Percentiles rank a stretch among this genome's conserved stretches.
Evolutionary conservation across 2,888 invertebrate genomes (phyloP).

Genomic region (Synergus japonicus): DNA sequence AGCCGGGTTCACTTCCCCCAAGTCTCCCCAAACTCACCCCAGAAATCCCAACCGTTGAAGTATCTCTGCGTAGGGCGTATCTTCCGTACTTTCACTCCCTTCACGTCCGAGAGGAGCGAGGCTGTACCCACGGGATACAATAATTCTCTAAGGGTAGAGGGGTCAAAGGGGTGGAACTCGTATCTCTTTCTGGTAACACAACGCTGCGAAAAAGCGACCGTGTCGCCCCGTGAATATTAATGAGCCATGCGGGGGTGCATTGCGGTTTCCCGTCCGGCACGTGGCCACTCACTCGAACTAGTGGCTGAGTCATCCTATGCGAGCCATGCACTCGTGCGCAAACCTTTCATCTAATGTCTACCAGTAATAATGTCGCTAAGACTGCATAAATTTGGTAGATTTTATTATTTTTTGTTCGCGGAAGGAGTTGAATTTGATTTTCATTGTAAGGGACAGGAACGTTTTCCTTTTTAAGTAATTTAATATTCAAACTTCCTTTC

Average conservation of each 20-base stretch:
- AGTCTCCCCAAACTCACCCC: slow-evolving; percentile 44
- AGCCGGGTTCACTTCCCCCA: slow-evolving; percentile 58
- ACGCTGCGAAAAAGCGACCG: slow-evolving; percentile 72
- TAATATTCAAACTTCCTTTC: not conserved
- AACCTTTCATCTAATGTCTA: slow-evolving; percentile 2
- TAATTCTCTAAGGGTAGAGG: slow-evolving; percentile 31
- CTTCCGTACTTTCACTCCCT: slow-evolving; percentile 45
- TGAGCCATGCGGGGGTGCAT: slow-evolving; percentile 62
- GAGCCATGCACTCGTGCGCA: slow-evolving; percentile 55
- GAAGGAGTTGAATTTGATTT: too few relatives aligned
- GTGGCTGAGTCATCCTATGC: slow-evolving; percentile 56
- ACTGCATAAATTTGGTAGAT: slow-evolving; percentile 3
- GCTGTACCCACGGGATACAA: slow-evolving; percentile 29
- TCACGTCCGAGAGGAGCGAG: slow-evolving; percentile 36
- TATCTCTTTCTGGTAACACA: slow-evolving; percentile 72
- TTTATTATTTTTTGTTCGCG: too few relatives aligned
- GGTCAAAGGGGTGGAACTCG: slow-evolving; percentile 59
- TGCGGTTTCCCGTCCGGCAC: slow-evolving; percentile 62
- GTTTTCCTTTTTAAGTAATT: not conserved
- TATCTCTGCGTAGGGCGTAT: slow-evolving; percentile 56
- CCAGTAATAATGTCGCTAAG: slow-evolving; percentile 14
- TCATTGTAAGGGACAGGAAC: too few relatives aligned
- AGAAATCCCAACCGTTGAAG: slow-evolving; percentile 47
- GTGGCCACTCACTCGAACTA: slow-evolving; percentile 61
- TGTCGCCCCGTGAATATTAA: slow-evolving; percentile 73